Percentiles rank a stretch among this genome's conserved stretches.
Evolutionary conservation across 1,140 invertebrate species (phyloP).

Genomic region (Drosophila jambulina): DNA sequence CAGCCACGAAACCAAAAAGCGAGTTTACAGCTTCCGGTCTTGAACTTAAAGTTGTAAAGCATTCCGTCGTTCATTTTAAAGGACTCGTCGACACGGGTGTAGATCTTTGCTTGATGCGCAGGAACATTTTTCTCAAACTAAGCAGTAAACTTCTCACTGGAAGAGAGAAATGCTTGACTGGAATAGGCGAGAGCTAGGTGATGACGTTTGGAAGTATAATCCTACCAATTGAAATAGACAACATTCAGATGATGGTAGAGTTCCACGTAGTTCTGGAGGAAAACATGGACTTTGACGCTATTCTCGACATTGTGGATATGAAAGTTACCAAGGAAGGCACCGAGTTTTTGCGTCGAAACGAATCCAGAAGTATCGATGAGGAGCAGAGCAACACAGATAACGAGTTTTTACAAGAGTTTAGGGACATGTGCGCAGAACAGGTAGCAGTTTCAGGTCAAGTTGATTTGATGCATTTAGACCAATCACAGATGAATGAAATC

Average conservation of each 20-base stretch:
- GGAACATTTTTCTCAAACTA: background rate
- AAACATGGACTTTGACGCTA: background rate
- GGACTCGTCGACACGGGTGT: background rate
- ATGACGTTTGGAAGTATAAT: no score
- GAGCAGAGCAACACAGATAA: no score
- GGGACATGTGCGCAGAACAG: background rate
- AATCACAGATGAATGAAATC: no score
- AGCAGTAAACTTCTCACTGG: background rate
- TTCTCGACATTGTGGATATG: background rate
- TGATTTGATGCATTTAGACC: background rate
- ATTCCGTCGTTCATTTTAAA: background rate
- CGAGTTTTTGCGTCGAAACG: background rate
- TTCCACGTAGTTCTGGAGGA: background rate
- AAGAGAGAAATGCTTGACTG: background rate
- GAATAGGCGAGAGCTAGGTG: background rate
- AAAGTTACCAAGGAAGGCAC: background rate
- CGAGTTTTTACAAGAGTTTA: background rate
- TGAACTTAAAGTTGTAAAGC: background rate
- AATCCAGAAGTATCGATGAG: background rate
- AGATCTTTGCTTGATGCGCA: no score
- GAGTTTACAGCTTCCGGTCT: background rate
- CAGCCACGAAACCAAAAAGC: background rate
- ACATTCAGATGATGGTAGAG: no score
- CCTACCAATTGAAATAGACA: no score
- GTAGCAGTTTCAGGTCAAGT: background rate